Conservation (phyloP, 2,888 invertebrate species). For the Hemistola chrysoprasaria region DNA sequence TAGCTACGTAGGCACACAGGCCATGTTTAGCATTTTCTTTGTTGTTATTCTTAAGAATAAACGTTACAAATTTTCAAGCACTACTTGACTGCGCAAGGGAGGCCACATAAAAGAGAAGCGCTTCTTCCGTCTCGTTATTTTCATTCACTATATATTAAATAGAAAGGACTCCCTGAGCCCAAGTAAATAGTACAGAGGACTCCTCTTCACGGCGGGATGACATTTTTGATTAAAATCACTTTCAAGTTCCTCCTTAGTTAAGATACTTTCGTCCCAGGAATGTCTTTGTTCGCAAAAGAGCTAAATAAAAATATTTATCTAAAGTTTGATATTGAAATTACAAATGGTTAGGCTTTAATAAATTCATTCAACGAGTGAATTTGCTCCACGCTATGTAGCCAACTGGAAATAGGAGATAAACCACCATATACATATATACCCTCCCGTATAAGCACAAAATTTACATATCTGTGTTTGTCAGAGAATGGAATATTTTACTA, state of each 20-base stretch:
- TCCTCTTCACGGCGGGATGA: constrained; percentile 9
- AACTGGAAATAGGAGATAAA: constrained; percentile 65
- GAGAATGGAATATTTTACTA: not conserved
- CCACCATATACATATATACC: constrained; percentile 38
- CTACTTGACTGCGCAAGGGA: too few relatives aligned
- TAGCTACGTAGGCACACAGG: too few relatives aligned
- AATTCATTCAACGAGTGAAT: constrained; percentile 54
- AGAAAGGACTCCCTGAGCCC: constrained; percentile 3
- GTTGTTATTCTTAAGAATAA: too few relatives aligned
- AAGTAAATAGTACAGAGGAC: constrained; percentile 2
- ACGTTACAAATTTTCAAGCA: too few relatives aligned
- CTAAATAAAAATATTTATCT: constrained; percentile 27
- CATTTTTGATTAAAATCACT: constrained; percentile 16
- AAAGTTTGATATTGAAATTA: constrained; percentile 43
- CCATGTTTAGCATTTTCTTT: too few relatives aligned
- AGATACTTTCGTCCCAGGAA: constrained; percentile 8
- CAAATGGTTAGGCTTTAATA: constrained; percentile 52
- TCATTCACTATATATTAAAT: constrained; percentile 3
- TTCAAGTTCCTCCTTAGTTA: constrained; percentile 10
- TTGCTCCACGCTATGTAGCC: constrained; percentile 47
- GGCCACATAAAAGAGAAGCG: not conserved
- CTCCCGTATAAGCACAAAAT: not conserved
- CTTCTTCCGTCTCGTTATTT: constrained; percentile 2
- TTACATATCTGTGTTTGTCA: constrained; percentile 5
- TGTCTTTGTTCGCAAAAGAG: constrained; percentile 14